Evolutionary conservation across 2,113 vertebrate species (phyloP), one percentile per base, ranked within the genome.

Genomic region (Phyllostomus hastatus): DNA sequence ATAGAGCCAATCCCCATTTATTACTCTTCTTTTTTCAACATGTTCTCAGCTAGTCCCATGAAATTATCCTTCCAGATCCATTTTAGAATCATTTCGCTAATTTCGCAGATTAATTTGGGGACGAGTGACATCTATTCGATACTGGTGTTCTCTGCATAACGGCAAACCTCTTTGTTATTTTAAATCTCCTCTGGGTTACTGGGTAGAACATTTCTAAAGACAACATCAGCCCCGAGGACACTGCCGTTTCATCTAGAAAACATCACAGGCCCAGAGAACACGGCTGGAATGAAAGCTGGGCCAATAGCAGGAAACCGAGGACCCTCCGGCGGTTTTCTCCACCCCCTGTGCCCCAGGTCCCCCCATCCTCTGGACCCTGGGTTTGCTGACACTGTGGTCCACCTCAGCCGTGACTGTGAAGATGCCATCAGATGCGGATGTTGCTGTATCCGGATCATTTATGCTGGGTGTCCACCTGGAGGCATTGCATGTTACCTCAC

Each of bases 71-170:
- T 89, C 43, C 41, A 48, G 90, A 84, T 76, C 38, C 59, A 67
- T 75, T 86, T 66, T 69, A 81, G 83, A 90, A 54, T 84, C 50
- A 41, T 80, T 84, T 83, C 66, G 72, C 59, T 92, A 90, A 87
- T 95, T 94, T 83, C n/a, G 15, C 50, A 78, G 86, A 93, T 96
- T 79, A 91, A 76, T 89, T 75, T 76, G 70, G 90, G 86, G 50
- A 84, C 87, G 33, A 41, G 66, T 52, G 75, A 84, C 87, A 54
- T 87, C 61, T 95, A n/a, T 66, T 95, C 75, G 24, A 95, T 90
- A 87, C 38, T 14, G 15, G 52, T 69, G 28, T 35, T 66, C 85
- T 88, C 73, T 38, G 79, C 78, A 93, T 82, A 57, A 79, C 2
- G 52, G 80, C 66, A 52, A 28, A 33, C 26, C 38, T 78, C 19